Percentiles rank a stretch among this genome's conserved stretches.
phyloP scores from a whole-genome alignment of 1,140 invertebrate genomes.

The Aphis craccivora region DNA sequence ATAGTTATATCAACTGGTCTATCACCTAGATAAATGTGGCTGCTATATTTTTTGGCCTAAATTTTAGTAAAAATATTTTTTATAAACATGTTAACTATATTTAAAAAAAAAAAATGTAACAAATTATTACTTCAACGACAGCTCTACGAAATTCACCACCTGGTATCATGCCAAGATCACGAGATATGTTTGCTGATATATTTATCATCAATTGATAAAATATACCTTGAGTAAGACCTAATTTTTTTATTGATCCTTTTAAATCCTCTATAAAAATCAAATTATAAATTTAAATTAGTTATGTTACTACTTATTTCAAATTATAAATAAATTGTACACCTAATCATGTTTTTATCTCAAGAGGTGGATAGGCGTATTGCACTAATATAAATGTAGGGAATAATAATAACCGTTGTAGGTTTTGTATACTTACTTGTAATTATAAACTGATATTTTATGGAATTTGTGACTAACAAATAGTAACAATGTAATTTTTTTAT shows the following conservation, averaged over 20 bases:
- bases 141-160: constrained; percentile 95
- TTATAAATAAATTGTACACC: too few species aligned
- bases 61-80: constrained; percentile 12
- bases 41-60: constrained; percentile 80
- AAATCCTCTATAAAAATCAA: constrained; percentile 63
- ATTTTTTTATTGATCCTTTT: constrained; percentile 69
- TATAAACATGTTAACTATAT: neutral
- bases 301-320: neutral
- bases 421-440: neutral
- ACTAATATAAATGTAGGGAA: neutral
- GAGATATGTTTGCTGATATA: constrained; percentile 91
- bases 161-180: constrained; percentile 94
- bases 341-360: neutral
- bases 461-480: too few species aligned
- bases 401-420: neutral
- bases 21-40: constrained; percentile 91
- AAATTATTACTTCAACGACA: constrained; percentile 76
- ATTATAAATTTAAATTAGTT: neutral
- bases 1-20: constrained; percentile 90
- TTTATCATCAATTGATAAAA: constrained; percentile 89
- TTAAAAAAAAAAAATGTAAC: neutral
- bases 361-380: neutral
- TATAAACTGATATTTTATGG: neutral
- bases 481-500: neutral
- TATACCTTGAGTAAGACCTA: constrained; percentile 84